These are phyloP conservation scores for Eumacrocentrus americanus DNA, from an alignment of 2,888 invertebrate species.

Conservation along the genomic window DNA sequence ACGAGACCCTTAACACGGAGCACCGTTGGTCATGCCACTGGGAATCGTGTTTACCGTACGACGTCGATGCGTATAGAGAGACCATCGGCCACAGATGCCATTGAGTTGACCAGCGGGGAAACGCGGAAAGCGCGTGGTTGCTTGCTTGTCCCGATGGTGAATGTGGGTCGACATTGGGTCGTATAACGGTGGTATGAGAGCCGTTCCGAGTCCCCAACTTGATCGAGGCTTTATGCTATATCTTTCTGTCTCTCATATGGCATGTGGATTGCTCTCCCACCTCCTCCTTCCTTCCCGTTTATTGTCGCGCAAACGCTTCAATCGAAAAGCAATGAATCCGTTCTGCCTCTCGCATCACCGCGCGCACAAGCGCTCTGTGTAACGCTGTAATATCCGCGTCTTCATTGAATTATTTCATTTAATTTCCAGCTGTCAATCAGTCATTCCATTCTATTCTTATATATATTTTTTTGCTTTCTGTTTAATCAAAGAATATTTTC, in stretches of 20 bases:
- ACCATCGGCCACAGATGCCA: slow-evolving; percentile 5
- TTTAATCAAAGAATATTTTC: too few relatives aligned
- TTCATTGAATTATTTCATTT: slow-evolving; percentile 18
- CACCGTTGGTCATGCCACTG: neutral
- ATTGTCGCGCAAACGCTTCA: slow-evolving; percentile 16
- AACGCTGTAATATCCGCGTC: slow-evolving; percentile 5
- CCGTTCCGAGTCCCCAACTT: slow-evolving; percentile 25
- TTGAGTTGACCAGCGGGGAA: slow-evolving; percentile 11
- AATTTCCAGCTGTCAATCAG: neutral
- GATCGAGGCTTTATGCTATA: slow-evolving; percentile 6
- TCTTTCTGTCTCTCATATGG: neutral
- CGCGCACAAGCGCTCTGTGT: slow-evolving; percentile 3
- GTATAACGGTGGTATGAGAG: slow-evolving; percentile 55
- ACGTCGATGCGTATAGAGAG: neutral
- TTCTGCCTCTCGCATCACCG: slow-evolving; percentile 6
- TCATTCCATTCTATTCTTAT: neutral
- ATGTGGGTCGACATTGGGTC: slow-evolving; percentile 57
- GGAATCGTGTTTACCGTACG: neutral
- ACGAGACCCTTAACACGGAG: slow-evolving; percentile 5
- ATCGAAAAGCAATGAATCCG: slow-evolving; percentile 29
- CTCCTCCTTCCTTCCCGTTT: neutral
- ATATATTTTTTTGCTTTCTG: too few relatives aligned
- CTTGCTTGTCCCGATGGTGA: neutral
- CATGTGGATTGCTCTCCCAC: neutral
- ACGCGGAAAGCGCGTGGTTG: slow-evolving; percentile 9